Conservation (phyloP, 2,113 vertebrate species). For the Rhodinocichla rosea region DNA sequence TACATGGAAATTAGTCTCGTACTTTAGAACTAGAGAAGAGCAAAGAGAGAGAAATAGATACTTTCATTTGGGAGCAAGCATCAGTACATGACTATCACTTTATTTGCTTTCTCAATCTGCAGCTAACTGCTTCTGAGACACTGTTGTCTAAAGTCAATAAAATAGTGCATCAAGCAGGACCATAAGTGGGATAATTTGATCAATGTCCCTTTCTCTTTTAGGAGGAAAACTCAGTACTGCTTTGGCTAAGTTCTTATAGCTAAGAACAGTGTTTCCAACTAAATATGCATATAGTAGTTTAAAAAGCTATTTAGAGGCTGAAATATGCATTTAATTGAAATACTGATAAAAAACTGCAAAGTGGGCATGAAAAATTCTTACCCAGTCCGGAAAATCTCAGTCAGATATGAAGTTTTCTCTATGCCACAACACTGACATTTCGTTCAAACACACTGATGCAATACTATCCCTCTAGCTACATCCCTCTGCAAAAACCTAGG, state of each 20-base stretch:
- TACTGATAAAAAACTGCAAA: neutral
- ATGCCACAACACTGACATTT: neutral
- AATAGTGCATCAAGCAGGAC: neutral
- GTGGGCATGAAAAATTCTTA: neutral
- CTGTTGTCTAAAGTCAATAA: neutral
- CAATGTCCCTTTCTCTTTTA: neutral
- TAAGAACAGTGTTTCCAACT: neutral
- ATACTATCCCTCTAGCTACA: neutral
- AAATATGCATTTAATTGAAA: neutral
- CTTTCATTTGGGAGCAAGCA: neutral
- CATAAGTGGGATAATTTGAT: neutral
- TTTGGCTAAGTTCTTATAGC: neutral
- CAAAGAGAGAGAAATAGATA: neutral
- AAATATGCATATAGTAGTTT: neutral
- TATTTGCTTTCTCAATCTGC: neutral
- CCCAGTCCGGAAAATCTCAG: neutral
- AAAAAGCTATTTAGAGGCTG: neutral
- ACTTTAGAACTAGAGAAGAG: neutral
- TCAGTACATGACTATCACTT: neutral
- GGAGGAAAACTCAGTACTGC: neutral
- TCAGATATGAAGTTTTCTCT: neutral
- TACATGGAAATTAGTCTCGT: neutral
- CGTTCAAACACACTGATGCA: neutral
- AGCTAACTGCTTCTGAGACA: neutral
- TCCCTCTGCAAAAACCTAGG: neutral